Evolutionary conservation across 2,113 vertebrate genomes (phyloP).

Genomic region (Cyanoderma ruficeps): DNA sequence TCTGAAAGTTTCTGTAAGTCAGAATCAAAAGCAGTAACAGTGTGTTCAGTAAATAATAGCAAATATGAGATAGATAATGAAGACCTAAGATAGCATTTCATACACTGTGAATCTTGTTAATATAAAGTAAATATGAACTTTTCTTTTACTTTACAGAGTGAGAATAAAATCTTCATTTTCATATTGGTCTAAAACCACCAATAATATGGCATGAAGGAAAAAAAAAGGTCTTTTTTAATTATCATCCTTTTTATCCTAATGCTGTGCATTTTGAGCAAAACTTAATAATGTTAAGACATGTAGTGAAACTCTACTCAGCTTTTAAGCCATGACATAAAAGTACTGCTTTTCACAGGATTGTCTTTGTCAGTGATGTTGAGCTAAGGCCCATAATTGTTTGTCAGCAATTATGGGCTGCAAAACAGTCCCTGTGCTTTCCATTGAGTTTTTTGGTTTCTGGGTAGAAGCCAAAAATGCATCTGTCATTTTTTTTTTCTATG

Average conservation of each 20-base stretch:
- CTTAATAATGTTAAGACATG: neutral
- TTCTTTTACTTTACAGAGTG: neutral
- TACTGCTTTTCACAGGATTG: neutral
- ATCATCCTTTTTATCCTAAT: neutral
- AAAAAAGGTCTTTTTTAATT: accelerated
- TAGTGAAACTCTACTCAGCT: neutral
- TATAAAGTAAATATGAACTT: neutral
- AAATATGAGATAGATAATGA: neutral
- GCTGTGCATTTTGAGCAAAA: neutral
- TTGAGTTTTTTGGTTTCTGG: neutral
- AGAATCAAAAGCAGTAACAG: neutral
- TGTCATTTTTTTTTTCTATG: neutral
- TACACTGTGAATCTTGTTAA: neutral
- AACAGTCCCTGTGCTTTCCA: neutral
- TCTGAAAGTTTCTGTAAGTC: neutral
- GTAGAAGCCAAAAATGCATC: neutral
- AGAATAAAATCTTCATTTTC: neutral
- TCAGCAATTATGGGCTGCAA: neutral
- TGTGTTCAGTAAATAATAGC: neutral
- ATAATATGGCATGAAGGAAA: neutral
- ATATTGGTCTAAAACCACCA: neutral
- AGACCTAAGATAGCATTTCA: neutral
- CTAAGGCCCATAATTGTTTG: neutral
- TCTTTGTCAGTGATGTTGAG: neutral
- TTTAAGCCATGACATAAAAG: neutral